Percentiles rank a stretch among this genome's conserved stretches.
Evolutionary conservation across 2,113 vertebrate species (phyloP).

Genomic region (Montifringilla adamsi): DNA sequence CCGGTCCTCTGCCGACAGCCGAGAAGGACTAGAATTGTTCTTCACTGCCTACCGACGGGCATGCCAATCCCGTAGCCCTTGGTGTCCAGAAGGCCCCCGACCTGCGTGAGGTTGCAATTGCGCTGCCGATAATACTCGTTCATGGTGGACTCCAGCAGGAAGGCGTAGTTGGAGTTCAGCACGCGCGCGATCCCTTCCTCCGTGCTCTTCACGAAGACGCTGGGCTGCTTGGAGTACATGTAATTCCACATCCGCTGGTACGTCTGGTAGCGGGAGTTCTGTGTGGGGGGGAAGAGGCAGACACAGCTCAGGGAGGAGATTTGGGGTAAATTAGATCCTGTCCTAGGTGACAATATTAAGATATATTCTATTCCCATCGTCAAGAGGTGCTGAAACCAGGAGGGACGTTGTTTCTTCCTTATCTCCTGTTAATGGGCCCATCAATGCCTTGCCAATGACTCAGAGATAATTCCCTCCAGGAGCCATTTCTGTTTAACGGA

Average conservation of each 20-base stretch:
- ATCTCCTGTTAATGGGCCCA: no score
- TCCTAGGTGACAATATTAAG: no score
- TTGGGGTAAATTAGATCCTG: no score
- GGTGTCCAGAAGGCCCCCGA: constrained; percentile 96
- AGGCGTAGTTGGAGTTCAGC: constrained; percentile 97
- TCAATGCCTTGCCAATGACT: no score
- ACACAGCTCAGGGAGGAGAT: no score
- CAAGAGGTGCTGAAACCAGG: no score
- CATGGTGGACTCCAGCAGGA: constrained; percentile 98
- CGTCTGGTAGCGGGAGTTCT: constrained; percentile 98
- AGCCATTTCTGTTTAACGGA: no score
- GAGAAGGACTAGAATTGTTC: constrained; percentile 70
- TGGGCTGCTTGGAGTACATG: constrained; percentile 98
- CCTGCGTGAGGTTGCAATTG: constrained; percentile 98
- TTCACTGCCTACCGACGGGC: constrained; percentile 88
- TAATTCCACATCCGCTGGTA: constrained; percentile 99
- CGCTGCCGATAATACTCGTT: constrained; percentile 97
- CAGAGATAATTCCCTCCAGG: no score
- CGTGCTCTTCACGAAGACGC: constrained; percentile 97
- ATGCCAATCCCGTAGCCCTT: constrained; percentile 99
- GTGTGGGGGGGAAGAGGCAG: not conserved
- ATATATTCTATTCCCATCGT: no score
- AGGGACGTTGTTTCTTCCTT: no score
- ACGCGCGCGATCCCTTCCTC: constrained; percentile 96
- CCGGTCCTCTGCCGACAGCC: constrained; percentile 60